phyloP scores from a whole-genome alignment of 1,140 invertebrate genomes.

The Laupala kohalensis region DNA sequence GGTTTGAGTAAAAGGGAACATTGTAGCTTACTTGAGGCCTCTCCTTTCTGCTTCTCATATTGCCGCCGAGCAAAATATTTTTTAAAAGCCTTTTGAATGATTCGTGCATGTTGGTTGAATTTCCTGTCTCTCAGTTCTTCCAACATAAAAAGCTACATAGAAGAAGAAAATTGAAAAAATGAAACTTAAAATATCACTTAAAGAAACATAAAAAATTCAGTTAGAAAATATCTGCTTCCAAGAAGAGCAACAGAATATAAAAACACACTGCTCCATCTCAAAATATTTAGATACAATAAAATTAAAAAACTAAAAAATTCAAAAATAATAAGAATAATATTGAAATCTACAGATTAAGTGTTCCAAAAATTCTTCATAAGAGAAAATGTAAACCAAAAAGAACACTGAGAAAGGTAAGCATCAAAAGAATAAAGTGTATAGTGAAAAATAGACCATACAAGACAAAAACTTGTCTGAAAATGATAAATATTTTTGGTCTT shows the following conservation, averaged over 20 bases:
- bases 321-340: too few species aligned
- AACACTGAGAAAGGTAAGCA: not conserved
- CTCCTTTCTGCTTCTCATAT: constrained; percentile 43
- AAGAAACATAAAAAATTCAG: not conserved
- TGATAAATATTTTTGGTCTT: too few species aligned
- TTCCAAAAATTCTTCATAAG: not conserved
- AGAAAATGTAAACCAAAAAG: not conserved
- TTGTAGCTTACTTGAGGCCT: constrained; percentile 32
- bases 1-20: too few species aligned
- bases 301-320: too few species aligned
- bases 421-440: not conserved
- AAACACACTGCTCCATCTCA: too few species aligned
- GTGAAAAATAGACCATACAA: not conserved
- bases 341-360: too few species aligned
- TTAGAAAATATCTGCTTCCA: too few species aligned
- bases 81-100: constrained; percentile 60
- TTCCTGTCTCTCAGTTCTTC: constrained; percentile 59
- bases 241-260: too few species aligned
- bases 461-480: not conserved
- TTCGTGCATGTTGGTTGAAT: constrained; percentile 53
- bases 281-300: too few species aligned
- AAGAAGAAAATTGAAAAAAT: constrained; percentile 7
- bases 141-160: constrained; percentile 49
- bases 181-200: not conserved
- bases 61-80: constrained; percentile 51